Base-by-base conservation (phyloP, 2,113 vertebrate genomes). In the Scomber japonicus region DNA sequence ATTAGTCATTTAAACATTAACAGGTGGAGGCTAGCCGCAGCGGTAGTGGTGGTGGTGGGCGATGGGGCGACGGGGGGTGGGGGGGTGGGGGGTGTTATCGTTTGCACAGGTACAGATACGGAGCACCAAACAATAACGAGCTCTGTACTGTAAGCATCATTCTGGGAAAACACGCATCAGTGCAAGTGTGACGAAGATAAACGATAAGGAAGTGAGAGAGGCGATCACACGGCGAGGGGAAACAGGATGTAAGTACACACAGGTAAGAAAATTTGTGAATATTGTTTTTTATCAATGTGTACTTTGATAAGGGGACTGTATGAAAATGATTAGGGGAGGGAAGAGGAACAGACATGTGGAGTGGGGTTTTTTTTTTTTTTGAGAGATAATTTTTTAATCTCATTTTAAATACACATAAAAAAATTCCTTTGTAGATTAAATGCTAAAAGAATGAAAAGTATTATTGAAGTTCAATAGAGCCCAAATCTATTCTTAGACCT, bases 1-100 rank as follows among this genome's bases (percentile, higher is more conserved):
- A 74, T 61, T 45, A 27, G 11, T 62, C 64, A 4, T 14, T 11
- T 56, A 69, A 49, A 75, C 77, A 51, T 82, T 72, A 82, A 78
- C 84, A 83, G 76, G 54, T 64, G 51, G 63, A 50, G 24, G 55
- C 0, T 16, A 0, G 24, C 5, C 40, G 35, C 24, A 27, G 24
- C 24, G 0, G 24, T 0, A 27, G 24, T 1, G 24, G 24, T 21
- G 21, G 21, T 21, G 21, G 21, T 3, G 7, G 12, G 31, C 2
- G 27, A 21, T 4, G 6, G 24, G 24, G 24, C 24, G 24, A 27
- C 24, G 24, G 24, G 24, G 1, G 24, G 6, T 0, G 24, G 21
- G 24, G 6, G 3, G 24, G 21, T 21, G 2, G 24, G 24, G 6
- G 31, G 11, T 11, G 44, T 44, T 15, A 62, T 75, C 27, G 5